phyloP scores from a whole-genome alignment of 2,797 vertebrate genomes.

The Falco peregrinus region DNA sequence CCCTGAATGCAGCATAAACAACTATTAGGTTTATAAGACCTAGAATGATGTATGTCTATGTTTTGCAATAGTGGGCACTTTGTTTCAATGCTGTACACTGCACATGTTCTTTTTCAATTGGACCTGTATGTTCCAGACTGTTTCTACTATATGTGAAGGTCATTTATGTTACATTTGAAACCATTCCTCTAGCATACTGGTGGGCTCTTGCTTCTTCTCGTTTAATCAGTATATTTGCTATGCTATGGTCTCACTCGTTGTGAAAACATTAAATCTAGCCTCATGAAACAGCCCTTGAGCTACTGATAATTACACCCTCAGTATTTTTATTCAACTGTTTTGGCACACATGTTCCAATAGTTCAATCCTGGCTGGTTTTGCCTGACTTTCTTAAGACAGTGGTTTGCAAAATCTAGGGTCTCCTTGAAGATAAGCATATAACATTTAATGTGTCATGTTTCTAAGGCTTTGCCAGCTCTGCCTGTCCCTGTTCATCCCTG shows the following conservation, averaged over 20 bases:
- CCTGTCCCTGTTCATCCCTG: background rate
- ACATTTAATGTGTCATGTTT: accelerated
- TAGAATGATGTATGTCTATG: background rate
- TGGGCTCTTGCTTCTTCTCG: background rate
- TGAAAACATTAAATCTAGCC: background rate
- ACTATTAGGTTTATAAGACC: background rate
- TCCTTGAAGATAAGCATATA: background rate
- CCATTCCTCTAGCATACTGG: background rate
- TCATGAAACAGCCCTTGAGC: background rate
- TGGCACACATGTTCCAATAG: accelerated
- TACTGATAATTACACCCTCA: background rate
- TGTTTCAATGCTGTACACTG: background rate
- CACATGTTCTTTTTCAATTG: background rate
- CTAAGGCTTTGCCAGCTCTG: background rate
- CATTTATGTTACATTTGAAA: background rate
- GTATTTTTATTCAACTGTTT: background rate
- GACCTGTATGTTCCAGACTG: background rate
- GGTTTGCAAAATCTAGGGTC: background rate
- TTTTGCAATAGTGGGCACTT: background rate
- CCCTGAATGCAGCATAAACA: background rate
- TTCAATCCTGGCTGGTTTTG: background rate
- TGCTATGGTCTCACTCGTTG: background rate
- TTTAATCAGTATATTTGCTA: background rate
- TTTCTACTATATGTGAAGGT: background rate
- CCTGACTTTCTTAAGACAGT: background rate